Evolutionary conservation across 2,888 invertebrate species (phyloP).

Genomic region (Gari tellinella): DNA sequence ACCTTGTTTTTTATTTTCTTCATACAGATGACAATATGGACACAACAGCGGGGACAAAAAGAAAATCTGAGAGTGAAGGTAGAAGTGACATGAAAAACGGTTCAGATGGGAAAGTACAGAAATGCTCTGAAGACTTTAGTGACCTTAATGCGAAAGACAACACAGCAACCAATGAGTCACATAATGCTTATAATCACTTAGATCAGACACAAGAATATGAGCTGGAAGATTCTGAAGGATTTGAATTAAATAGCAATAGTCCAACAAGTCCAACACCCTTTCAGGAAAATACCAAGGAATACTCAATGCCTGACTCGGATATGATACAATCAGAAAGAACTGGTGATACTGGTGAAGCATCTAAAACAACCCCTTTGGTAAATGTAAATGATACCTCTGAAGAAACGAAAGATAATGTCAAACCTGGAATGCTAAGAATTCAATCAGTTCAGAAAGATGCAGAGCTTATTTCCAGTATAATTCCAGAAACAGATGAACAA

Average conservation of each 20-base stretch:
- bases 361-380: neutral
- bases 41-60: too few relatives aligned
- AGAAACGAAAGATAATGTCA: neutral
- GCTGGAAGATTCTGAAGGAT: conserved; percentile 34
- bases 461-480: conserved; percentile 59
- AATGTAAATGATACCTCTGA: neutral
- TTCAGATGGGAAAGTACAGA: too few relatives aligned
- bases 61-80: too few relatives aligned
- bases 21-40: too few relatives aligned
- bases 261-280: conserved; percentile 4
- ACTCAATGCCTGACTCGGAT: conserved; percentile 8
- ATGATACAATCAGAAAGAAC: neutral
- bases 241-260: conserved; percentile 21
- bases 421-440: conserved; percentile 6
- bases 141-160: too few relatives aligned
- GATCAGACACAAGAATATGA: conserved; percentile 46
- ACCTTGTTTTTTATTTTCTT: too few relatives aligned
- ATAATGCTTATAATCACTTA: too few relatives aligned
- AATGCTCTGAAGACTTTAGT: too few relatives aligned
- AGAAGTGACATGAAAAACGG: too few relatives aligned
- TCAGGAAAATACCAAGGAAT: conserved; percentile 14
- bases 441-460: conserved; percentile 71
- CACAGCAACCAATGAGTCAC: too few relatives aligned
- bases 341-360: neutral
- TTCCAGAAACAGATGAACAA: conserved; percentile 61